phyloP scores from a whole-genome alignment of 2,113 vertebrate species.

The Lepus americanus region DNA sequence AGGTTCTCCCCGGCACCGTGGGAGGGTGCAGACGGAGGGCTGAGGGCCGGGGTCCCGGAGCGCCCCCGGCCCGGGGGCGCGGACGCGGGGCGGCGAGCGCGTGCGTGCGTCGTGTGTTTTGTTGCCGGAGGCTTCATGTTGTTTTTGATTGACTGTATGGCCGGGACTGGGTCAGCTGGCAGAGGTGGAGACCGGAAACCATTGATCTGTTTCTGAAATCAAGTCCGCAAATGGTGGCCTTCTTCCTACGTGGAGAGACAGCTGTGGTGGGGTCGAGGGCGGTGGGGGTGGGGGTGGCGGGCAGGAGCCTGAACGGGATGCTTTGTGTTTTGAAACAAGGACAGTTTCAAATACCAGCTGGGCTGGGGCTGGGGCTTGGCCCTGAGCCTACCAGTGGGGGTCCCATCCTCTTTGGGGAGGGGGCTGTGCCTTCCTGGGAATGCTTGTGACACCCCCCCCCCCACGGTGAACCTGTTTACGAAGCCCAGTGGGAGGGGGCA shows the following conservation, averaged over 20 bases:
- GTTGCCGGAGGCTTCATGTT: conserved; percentile 46
- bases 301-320: conserved; percentile 78
- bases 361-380: conserved; percentile 56
- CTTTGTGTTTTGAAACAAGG: conserved; percentile 81
- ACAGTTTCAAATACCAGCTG: conserved; percentile 61
- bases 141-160: conserved; percentile 57
- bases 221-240: conserved; percentile 72
- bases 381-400: conserved; percentile 73
- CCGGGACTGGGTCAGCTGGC: conserved; percentile 52
- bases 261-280: conserved; percentile 65
- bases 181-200: background rate
- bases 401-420: conserved; percentile 55
- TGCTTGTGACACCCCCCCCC: background rate
- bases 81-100: background rate
- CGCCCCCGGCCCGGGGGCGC: background rate
- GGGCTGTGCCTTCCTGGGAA: conserved; percentile 45
- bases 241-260: conserved; percentile 55
- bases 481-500: conserved; percentile 49
- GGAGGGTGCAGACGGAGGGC: conserved; percentile 12
- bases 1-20: conserved; percentile 42
- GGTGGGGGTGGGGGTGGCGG: conserved; percentile 58
- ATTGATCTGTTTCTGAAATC: conserved; percentile 69
- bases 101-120: conserved; percentile 3
- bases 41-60: conserved; percentile 45
- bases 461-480: conserved; percentile 63